These are phyloP conservation scores for Rhipidura dahli DNA, from an alignment of 2,113 vertebrate species.

Conservation along the genomic window DNA sequence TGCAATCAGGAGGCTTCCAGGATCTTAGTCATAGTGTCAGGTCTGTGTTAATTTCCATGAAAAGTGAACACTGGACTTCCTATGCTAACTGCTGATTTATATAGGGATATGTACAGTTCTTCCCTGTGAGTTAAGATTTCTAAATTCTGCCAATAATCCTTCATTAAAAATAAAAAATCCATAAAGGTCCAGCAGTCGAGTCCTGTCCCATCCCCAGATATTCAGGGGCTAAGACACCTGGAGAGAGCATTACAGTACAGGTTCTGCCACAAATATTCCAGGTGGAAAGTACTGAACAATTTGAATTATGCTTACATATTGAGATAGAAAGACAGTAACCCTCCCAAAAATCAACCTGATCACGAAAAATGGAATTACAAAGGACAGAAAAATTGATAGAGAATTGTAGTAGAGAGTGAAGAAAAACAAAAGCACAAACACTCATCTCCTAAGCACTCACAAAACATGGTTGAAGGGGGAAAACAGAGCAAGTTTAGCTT, in stretches of 20 bases:
- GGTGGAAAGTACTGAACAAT: neutral
- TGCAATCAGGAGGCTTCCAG: neutral
- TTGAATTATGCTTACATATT: neutral
- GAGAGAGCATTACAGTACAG: neutral
- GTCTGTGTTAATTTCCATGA: neutral
- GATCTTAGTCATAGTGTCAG: neutral
- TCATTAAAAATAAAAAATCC: neutral
- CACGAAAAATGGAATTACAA: neutral
- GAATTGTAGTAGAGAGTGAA: neutral
- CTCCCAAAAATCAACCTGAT: neutral
- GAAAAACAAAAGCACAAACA: neutral
- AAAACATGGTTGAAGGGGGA: neutral
- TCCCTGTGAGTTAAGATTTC: neutral
- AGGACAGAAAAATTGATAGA: neutral
- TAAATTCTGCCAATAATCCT: neutral
- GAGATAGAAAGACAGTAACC: neutral
- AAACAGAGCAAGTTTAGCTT: neutral
- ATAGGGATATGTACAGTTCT: neutral
- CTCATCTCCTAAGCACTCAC: neutral
- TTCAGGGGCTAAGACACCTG: neutral
- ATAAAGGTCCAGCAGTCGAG: rapidly evolving
- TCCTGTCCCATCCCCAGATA: neutral
- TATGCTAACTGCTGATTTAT: neutral
- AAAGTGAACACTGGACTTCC: neutral
- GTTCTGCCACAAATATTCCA: neutral